phyloP scores from a whole-genome alignment of 2,888 invertebrate genomes.

The Asteroscopus sphinx region DNA sequence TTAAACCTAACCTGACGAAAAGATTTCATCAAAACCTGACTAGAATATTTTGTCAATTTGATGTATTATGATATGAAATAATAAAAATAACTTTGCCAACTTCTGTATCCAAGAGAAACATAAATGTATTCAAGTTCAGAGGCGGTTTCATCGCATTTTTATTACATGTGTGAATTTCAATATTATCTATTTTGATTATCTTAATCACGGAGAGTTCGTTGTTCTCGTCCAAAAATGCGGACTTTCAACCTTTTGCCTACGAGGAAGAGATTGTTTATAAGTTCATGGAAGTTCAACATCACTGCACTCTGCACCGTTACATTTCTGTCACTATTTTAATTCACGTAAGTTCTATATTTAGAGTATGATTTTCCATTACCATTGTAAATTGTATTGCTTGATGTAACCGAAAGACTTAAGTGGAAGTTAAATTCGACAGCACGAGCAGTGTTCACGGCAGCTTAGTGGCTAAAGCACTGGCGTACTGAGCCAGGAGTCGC shows the following conservation, averaged over 20 bases:
- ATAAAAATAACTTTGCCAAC: not conserved
- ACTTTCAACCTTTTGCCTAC: slow-evolving; percentile 55
- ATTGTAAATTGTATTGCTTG: not conserved
- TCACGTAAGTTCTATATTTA: slow-evolving; percentile 34
- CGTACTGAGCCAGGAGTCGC: too few relatives aligned
- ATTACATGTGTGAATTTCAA: slow-evolving; percentile 20
- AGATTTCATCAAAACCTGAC: not conserved
- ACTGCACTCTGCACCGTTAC: slow-evolving; percentile 21
- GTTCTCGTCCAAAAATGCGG: slow-evolving; percentile 44
- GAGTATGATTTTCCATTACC: not conserved
- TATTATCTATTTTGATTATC: slow-evolving; percentile 28
- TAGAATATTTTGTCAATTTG: not conserved
- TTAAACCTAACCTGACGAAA: not conserved
- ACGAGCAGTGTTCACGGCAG: too few relatives aligned
- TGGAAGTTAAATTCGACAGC: too few relatives aligned
- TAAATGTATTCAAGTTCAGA: slow-evolving; percentile 10
- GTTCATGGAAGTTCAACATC: slow-evolving; percentile 72
- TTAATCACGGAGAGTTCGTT: slow-evolving; percentile 37
- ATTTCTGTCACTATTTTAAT: slow-evolving; percentile 22
- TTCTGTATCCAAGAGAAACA: not conserved
- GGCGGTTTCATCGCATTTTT: slow-evolving; percentile 8
- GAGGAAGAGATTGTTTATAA: slow-evolving; percentile 75
- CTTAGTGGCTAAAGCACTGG: too few relatives aligned
- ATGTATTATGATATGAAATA: not conserved
- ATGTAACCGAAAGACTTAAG: too few relatives aligned